phyloP scores from a whole-genome alignment of 2,113 vertebrate genomes.

The Rhabdornis inornatus region DNA sequence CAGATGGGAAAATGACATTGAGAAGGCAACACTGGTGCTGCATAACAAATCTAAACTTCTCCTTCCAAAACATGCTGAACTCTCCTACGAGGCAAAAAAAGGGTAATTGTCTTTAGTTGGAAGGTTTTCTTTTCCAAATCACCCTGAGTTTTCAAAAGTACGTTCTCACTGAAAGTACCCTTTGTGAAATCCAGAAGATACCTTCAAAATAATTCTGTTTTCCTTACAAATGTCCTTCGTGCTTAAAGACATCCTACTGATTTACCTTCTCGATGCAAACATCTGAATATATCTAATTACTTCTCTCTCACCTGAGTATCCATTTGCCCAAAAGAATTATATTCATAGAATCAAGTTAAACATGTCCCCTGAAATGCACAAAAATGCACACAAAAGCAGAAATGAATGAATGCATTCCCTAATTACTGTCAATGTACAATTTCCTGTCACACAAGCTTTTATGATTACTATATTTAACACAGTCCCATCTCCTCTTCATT shows the following conservation, averaged over 20 bases:
- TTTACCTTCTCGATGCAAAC: neutral
- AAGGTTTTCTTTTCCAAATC: neutral
- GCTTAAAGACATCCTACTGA: neutral
- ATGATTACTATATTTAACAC: conserved; percentile 4
- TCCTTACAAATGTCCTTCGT: neutral
- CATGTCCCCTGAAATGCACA: neutral
- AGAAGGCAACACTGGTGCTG: neutral
- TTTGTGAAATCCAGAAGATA: neutral
- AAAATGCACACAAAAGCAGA: conserved; percentile 11
- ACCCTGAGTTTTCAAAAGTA: neutral
- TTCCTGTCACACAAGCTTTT: conserved; percentile 1
- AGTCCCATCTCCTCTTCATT: neutral
- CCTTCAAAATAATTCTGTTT: neutral
- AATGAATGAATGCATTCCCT: neutral
- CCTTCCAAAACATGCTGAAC: neutral
- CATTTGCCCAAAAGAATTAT: neutral
- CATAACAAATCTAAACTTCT: conserved; percentile 14
- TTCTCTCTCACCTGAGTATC: neutral
- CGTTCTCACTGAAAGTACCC: neutral
- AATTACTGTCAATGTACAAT: neutral
- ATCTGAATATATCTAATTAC: neutral
- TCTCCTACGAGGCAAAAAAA: neutral
- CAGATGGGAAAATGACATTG: conserved; percentile 52
- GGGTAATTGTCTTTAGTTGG: neutral
- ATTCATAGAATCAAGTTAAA: neutral